phyloP scores from a whole-genome alignment of 2,888 invertebrate species.

The Phytoseiulus persimilis region DNA sequence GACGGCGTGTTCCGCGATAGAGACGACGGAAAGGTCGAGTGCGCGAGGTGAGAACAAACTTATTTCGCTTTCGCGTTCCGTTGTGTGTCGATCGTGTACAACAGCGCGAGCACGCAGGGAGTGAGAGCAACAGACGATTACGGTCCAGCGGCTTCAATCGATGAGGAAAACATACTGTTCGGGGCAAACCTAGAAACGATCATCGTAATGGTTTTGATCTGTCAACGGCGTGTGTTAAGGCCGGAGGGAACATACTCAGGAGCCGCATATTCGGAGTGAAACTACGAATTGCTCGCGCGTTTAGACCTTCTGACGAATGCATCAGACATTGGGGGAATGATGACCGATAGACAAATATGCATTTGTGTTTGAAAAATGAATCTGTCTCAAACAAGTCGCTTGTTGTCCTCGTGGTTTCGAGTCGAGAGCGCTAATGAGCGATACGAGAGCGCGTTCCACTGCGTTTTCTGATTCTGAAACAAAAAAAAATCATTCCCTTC shows the following conservation, averaged over 20 bases:
- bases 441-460: neutral
- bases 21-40: too few species aligned
- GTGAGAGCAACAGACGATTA: neutral
- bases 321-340: neutral
- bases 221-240: neutral
- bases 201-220: neutral
- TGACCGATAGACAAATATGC: neutral
- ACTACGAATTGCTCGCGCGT: neutral
- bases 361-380: neutral
- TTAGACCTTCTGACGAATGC: neutral
- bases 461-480: neutral
- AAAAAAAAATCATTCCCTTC: neutral
- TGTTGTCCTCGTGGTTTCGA: neutral
- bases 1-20: neutral
- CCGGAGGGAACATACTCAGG: neutral
- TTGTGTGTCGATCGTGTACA: too few species aligned
- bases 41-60: neutral
- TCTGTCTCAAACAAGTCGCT: neutral
- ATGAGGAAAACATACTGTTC: neutral
- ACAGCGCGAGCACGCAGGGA: too few species aligned
- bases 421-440: neutral
- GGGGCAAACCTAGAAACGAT: neutral
- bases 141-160: neutral
- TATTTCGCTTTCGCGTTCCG: neutral
- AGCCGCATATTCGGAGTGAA: neutral